Percentiles rank a stretch among this genome's conserved stretches.
phyloP scores from a whole-genome alignment of 1,140 invertebrate species.

The Ylistrum balloti region DNA sequence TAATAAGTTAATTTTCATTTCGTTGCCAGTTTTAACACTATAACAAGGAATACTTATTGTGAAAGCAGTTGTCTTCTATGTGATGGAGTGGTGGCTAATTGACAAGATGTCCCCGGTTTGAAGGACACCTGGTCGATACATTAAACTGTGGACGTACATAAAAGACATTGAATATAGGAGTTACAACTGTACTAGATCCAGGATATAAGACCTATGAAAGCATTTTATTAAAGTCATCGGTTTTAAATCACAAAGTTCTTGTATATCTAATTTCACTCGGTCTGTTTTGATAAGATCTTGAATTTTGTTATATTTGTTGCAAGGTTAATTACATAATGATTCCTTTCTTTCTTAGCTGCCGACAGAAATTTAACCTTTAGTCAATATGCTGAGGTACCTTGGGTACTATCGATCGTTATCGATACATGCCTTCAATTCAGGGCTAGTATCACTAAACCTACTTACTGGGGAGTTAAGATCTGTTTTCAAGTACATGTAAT shows the following conservation, averaged over 20 bases:
- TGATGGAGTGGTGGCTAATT: too few relatives aligned
- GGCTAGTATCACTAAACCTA: not conserved
- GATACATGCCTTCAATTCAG: not conserved
- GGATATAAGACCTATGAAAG: too few relatives aligned
- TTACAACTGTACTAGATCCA: too few relatives aligned
- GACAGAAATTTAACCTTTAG: conserved; percentile 8
- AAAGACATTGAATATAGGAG: too few relatives aligned
- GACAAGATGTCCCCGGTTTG: too few relatives aligned
- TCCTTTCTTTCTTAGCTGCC: not conserved
- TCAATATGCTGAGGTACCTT: not conserved
- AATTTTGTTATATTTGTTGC: conserved; percentile 31
- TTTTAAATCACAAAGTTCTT: not conserved
- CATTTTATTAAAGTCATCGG: not conserved
- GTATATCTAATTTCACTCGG: not conserved
- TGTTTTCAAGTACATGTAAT: not conserved
- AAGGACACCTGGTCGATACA: too few relatives aligned
- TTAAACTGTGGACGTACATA: too few relatives aligned
- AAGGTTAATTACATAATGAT: not conserved
- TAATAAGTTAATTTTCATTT: too few relatives aligned
- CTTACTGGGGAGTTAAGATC: not conserved
- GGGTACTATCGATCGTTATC: not conserved
- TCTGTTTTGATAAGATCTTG: not conserved
- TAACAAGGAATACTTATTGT: too few relatives aligned
- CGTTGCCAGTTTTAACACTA: too few relatives aligned
- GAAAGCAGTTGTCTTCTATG: too few relatives aligned